A percentile compares a stretch with the other conserved stretches of the same genome.
Conservation (phyloP, 2,113 vertebrate genomes). For the Muscicapa adusta region DNA sequence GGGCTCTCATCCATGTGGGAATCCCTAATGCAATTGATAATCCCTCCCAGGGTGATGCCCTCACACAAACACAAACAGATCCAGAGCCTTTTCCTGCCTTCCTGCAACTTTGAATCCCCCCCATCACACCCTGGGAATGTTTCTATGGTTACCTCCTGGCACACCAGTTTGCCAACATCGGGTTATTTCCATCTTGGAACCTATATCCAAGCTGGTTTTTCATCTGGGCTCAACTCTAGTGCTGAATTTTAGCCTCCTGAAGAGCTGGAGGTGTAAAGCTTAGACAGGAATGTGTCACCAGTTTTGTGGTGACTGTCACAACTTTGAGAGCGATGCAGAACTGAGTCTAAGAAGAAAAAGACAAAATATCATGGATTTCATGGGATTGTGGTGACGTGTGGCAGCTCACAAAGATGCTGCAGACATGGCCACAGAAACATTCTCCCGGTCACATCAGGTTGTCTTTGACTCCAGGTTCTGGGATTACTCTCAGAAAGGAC, state of each 20-base stretch:
- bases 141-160: constrained; percentile 50
- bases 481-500: background rate
- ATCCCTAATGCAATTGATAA: background rate
- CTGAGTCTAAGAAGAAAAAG: background rate
- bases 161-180: background rate
- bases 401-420: background rate
- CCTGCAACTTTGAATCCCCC: background rate
- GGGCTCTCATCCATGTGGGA: background rate
- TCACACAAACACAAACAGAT: background rate
- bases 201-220: background rate
- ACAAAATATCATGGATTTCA: background rate
- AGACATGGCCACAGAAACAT: background rate
- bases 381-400: background rate
- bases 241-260: background rate
- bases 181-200: constrained; percentile 28
- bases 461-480: background rate
- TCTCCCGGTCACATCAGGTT: background rate
- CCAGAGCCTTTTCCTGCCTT: background rate
- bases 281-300: background rate
- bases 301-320: background rate
- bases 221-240: background rate
- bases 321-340: background rate
- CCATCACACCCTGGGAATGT: background rate
- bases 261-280: background rate
- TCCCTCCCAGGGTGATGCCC: background rate